Conservation (phyloP, 1,140 invertebrate species). For the Saccostrea glomerata region DNA sequence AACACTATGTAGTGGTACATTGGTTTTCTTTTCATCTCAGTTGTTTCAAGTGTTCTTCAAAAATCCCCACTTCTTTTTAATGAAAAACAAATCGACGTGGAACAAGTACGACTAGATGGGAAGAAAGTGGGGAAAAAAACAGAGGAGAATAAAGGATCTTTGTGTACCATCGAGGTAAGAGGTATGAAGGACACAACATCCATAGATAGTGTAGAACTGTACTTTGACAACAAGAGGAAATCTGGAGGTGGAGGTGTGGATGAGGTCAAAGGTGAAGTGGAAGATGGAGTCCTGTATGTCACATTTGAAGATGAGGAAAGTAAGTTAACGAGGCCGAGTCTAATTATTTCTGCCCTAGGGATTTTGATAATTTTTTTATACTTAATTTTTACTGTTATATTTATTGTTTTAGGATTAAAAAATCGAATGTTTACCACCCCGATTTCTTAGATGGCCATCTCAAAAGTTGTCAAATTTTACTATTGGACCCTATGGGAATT, state of each 20-base stretch:
- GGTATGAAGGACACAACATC: constrained; percentile 27
- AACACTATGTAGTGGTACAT: no score
- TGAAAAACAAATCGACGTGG: constrained; percentile 40
- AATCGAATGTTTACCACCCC: no score
- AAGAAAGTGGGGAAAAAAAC: neutral
- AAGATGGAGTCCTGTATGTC: constrained; percentile 33
- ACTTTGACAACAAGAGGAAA: constrained; percentile 57
- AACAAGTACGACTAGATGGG: neutral
- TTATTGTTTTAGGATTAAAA: no score
- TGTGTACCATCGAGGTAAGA: no score
- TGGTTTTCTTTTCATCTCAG: neutral
- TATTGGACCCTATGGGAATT: no score
- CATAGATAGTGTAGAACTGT: constrained; percentile 40
- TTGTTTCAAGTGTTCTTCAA: constrained; percentile 31
- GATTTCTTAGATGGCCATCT: no score
- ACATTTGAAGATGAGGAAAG: no score
- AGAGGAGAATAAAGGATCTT: neutral
- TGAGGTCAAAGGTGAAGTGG: constrained; percentile 41
- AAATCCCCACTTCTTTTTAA: constrained; percentile 43
- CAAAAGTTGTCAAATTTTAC: no score
- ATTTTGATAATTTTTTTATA: no score
- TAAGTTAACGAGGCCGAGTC: no score
- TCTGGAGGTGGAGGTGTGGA: constrained; percentile 56
- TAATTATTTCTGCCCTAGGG: no score
- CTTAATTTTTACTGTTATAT: no score